phyloP scores from a whole-genome alignment of 2,797 vertebrate species.

The Ficedula albicollis region DNA sequence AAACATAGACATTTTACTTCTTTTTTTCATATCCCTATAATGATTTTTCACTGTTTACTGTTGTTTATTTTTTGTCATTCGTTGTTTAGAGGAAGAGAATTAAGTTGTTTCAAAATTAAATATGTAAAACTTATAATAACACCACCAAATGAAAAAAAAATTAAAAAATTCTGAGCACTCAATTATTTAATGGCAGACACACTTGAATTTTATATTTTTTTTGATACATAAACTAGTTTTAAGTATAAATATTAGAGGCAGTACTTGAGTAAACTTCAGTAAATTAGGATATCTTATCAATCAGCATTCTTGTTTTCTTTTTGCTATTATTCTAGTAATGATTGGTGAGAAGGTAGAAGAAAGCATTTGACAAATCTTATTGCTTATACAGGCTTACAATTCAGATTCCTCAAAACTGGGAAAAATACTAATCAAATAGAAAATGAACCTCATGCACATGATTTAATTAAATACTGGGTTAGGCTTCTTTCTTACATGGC shows the following conservation, averaged over 20 bases:
- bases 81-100: background rate
- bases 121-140: background rate
- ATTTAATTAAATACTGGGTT: background rate
- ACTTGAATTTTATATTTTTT: background rate
- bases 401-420: background rate
- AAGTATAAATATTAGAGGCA: background rate
- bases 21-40: background rate
- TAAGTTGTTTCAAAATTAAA: background rate
- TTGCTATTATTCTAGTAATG: background rate
- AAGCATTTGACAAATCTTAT: background rate
- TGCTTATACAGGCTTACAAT: background rate
- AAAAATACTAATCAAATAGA: background rate
- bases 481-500: background rate
- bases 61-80: background rate
- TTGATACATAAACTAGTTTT: background rate
- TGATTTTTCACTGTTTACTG: background rate
- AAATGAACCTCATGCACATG: background rate
- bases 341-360: background rate
- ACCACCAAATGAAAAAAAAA: background rate
- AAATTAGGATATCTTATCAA: background rate
- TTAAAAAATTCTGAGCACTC: background rate
- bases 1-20: background rate
- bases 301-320: background rate
- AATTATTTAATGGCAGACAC: background rate
- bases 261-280: background rate